These are phyloP conservation scores for Onychostoma macrolepis DNA, from an alignment of 2,113 vertebrate species.

Conservation along the genomic window DNA sequence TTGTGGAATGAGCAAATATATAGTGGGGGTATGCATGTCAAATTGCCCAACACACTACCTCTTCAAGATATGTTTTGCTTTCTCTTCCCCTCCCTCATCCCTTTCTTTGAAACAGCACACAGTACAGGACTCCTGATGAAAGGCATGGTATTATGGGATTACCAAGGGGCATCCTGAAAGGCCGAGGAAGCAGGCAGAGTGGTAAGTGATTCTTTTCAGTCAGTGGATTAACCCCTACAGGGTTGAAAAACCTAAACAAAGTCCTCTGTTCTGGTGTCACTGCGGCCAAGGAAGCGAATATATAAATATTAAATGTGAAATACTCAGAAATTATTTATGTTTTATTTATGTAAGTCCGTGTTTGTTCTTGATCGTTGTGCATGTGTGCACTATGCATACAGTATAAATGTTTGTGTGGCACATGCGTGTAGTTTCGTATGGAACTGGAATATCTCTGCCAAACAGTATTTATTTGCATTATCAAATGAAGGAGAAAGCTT, in stretches of 20 bases:
- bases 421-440: conserved; percentile 18
- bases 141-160: conserved; percentile 51
- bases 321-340: conserved; percentile 7
- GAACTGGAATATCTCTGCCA: conserved; percentile 36
- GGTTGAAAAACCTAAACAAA: conserved; percentile 35
- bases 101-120: conserved; percentile 34
- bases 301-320: background rate
- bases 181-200: conserved; percentile 37
- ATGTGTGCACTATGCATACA: background rate
- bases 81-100: conserved; percentile 35
- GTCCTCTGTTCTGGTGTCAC: conserved; percentile 30
- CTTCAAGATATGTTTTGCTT: conserved; percentile 33
- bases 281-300: background rate
- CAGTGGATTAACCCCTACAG: conserved; percentile 53
- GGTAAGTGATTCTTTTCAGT: conserved; percentile 54
- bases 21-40: conserved; percentile 24
- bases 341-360: background rate
- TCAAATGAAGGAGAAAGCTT: conserved; percentile 56
- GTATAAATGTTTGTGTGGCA: conserved; percentile 28
- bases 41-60: conserved; percentile 16
- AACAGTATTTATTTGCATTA: conserved; percentile 54
- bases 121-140: conserved; percentile 44
- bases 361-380: conserved; percentile 8
- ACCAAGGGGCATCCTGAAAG: conserved; percentile 35
- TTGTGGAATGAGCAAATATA: conserved; percentile 27